Percentiles rank a stretch among this genome's conserved stretches.
Evolutionary conservation across 2,797 vertebrate genomes (phyloP).

Genomic region (Choloepus didactylus): DNA sequence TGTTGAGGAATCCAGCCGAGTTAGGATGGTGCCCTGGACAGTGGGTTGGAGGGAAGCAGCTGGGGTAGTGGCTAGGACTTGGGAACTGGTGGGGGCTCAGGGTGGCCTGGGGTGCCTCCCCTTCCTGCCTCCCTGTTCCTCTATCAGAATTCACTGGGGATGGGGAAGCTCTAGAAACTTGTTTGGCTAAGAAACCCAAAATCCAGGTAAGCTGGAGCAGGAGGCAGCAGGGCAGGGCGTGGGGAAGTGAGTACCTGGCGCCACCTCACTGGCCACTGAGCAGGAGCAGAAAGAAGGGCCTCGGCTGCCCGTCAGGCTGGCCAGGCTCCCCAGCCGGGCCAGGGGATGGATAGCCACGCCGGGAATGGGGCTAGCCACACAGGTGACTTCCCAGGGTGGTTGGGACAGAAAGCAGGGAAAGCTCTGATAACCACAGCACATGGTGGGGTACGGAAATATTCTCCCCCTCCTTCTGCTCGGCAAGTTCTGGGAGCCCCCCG

Average conservation of each 20-base stretch:
- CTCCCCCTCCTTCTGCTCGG: neutral
- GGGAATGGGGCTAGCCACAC: neutral
- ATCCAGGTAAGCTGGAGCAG: neutral
- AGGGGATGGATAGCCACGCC: neutral
- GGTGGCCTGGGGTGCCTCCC: neutral
- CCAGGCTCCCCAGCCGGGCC: neutral
- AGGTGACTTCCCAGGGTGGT: neutral
- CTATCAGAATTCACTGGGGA: neutral
- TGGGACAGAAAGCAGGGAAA: neutral
- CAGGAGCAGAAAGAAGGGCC: neutral
- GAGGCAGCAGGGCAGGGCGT: neutral
- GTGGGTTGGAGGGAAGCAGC: neutral
- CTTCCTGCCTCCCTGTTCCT: too few relatives aligned
- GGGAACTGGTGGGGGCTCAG: accelerated
- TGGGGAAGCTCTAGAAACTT: neutral
- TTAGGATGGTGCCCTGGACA: neutral
- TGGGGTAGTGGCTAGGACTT: too few relatives aligned
- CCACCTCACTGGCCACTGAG: neutral
- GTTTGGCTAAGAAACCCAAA: neutral
- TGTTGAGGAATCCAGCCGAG: neutral
- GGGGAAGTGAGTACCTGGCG: too few relatives aligned
- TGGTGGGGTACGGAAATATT: neutral
- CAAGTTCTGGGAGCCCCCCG: neutral
- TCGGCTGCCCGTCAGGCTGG: accelerated
- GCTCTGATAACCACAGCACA: neutral